Conservation (phyloP, 2,113 vertebrate species). For the Cromileptes altivelis region DNA sequence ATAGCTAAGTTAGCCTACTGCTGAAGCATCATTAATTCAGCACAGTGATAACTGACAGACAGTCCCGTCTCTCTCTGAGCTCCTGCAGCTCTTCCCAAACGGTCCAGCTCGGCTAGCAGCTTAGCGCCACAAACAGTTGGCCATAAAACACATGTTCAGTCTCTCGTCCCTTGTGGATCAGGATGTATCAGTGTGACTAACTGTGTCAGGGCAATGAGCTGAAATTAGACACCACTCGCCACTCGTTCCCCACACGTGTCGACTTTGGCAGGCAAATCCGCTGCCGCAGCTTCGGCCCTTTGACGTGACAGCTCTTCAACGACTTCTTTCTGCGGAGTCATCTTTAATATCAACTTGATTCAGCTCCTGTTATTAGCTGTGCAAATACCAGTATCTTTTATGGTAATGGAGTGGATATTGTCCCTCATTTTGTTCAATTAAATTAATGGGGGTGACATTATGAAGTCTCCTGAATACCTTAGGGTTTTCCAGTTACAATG, state of each 20-base stretch:
- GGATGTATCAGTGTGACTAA: conserved; percentile 67
- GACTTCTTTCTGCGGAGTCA: conserved; percentile 23
- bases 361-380: conserved; percentile 41
- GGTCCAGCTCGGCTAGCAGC: conserved; percentile 54
- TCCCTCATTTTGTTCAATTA: conserved; percentile 38
- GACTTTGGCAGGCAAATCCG: conserved; percentile 26
- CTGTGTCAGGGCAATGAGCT: conserved; percentile 56
- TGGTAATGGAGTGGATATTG: conserved; percentile 50
- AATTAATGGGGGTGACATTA: conserved; percentile 59
- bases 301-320: conserved; percentile 9
- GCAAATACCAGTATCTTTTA: conserved; percentile 61
- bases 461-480: conserved; percentile 54
- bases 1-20: conserved; percentile 20
- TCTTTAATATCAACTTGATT: conserved; percentile 29
- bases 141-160: conserved; percentile 74
- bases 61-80: neutral
- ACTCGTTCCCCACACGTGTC: conserved; percentile 26
- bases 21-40: conserved; percentile 17
- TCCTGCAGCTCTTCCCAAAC: conserved; percentile 34
- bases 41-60: conserved; percentile 5
- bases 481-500: conserved; percentile 38
- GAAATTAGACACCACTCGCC: conserved; percentile 66
- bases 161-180: conserved; percentile 66
- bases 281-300: neutral
- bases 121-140: conserved; percentile 72